Evolutionary conservation across 1,140 invertebrate genomes (phyloP).

Genomic region (Helicoverpa zea): DNA sequence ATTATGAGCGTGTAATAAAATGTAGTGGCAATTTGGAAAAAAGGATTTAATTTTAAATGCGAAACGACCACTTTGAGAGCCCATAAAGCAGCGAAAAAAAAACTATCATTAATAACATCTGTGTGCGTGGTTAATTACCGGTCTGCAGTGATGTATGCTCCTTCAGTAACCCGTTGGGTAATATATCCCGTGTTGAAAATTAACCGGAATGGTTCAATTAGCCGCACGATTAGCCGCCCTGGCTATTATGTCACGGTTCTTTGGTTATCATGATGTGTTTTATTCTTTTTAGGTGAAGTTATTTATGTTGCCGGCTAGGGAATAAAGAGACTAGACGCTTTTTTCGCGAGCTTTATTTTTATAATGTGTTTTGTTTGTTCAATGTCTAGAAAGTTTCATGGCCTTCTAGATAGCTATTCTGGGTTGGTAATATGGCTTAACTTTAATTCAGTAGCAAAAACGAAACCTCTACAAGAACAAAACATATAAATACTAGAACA

Average conservation of each 20-base stretch:
- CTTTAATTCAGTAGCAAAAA: too few species aligned
- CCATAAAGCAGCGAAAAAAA: conserved; percentile 30
- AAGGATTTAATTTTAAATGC: conserved; percentile 27
- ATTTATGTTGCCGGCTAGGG: background rate
- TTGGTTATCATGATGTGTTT: conserved; percentile 27
- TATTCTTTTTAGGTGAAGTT: conserved; percentile 1
- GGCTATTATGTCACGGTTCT: conserved; percentile 15
- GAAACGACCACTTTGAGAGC: conserved; percentile 17
- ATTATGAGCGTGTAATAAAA: too few species aligned
- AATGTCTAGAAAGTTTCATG: background rate
- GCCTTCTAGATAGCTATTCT: background rate
- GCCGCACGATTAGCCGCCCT: conserved; percentile 9
- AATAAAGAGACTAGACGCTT: background rate
- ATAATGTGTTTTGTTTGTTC: background rate
- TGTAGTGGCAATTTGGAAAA: background rate
- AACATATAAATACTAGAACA: background rate
- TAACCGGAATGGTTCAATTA: conserved; percentile 44
- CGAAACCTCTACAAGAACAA: background rate
- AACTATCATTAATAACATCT: conserved; percentile 37
- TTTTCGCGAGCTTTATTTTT: background rate
- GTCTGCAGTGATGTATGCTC: conserved; percentile 35
- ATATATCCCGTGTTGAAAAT: conserved; percentile 41
- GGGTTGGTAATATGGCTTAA: too few species aligned
- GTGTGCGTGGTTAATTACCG: conserved; percentile 20
- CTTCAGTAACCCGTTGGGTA: conserved; percentile 43